A percentile compares a stretch with the other conserved stretches of the same genome.
phyloP scores from a whole-genome alignment of 2,113 vertebrate genomes.

The Orcinus orca region DNA sequence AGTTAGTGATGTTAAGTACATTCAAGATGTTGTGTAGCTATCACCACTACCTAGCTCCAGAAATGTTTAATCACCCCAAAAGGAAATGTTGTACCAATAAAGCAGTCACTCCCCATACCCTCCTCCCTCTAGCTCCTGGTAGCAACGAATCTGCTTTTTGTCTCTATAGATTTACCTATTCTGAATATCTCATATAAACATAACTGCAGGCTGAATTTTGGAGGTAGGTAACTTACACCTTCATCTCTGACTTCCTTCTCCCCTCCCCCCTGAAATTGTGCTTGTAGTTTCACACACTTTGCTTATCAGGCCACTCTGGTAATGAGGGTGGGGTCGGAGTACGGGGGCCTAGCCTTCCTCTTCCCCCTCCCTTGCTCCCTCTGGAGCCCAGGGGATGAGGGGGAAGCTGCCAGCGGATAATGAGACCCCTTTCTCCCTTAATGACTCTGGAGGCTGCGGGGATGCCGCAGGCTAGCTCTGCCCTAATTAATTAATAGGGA shows the following conservation, averaged over 20 bases:
- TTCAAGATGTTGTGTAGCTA: background rate
- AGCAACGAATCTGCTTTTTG: background rate
- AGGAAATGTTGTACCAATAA: background rate
- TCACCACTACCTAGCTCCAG: background rate
- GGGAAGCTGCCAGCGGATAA: slow-evolving; percentile 50
- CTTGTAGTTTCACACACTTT: background rate
- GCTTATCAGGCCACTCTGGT: background rate
- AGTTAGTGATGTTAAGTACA: background rate
- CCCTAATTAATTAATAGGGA: slow-evolving; percentile 74
- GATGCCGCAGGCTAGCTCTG: slow-evolving; percentile 72
- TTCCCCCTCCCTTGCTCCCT: background rate
- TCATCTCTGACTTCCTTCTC: background rate
- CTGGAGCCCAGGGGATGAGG: background rate
- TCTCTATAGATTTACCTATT: background rate
- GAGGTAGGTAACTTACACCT: too few relatives aligned
- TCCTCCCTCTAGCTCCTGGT: too few relatives aligned
- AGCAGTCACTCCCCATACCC: too few relatives aligned
- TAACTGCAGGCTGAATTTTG: background rate
- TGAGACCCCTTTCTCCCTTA: slow-evolving; percentile 65
- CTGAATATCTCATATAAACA: background rate
- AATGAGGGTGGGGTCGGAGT: background rate
- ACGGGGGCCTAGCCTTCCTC: background rate
- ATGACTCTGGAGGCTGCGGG: slow-evolving; percentile 71
- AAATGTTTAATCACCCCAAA: background rate
- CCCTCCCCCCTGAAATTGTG: background rate